Conservation (phyloP, 2,888 invertebrate species). For the Physocephala rufipes region DNA sequence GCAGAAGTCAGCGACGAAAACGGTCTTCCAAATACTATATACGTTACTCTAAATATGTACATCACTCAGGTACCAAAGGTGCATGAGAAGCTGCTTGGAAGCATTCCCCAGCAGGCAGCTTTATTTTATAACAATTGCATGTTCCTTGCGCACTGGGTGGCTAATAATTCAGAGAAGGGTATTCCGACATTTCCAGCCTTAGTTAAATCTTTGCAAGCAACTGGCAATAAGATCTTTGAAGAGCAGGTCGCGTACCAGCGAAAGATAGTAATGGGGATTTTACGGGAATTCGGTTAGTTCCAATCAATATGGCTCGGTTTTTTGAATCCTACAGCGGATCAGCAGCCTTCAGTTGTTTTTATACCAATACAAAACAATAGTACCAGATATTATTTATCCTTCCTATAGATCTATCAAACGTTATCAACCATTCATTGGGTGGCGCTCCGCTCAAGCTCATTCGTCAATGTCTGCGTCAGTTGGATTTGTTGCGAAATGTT, state of each 20-base stretch:
- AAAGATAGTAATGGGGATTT: conserved; percentile 78
- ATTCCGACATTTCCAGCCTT: conserved; percentile 73
- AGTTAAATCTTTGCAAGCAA: conserved; percentile 72
- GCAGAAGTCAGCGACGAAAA: conserved; percentile 49
- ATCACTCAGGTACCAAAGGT: conserved; percentile 79
- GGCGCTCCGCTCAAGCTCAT: conserved; percentile 72
- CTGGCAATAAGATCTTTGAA: conserved; percentile 77
- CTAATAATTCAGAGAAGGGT: conserved; percentile 70
- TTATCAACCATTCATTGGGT: conserved; percentile 59
- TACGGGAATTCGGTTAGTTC: conserved; percentile 75
- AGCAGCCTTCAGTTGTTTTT: too few relatives aligned
- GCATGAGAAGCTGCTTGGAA: conserved; percentile 81
- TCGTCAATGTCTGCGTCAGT: conserved; percentile 83
- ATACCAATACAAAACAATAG: too few relatives aligned
- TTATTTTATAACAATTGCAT: conserved; percentile 92
- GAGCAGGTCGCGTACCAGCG: conserved; percentile 80
- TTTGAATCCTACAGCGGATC: background rate
- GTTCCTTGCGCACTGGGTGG: conserved; percentile 82
- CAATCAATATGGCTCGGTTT: background rate
- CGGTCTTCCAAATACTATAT: conserved; percentile 48
- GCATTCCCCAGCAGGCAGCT: conserved; percentile 87
- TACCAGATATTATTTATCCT: too few relatives aligned
- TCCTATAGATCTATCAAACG: conserved; percentile 53
- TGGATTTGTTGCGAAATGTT: conserved; percentile 84
- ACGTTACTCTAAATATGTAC: conserved; percentile 76